Evolutionary conservation across 2,888 invertebrate genomes (phyloP), one percentile per base, ranked within the genome.

Genomic region (Formica aserva): DNA sequence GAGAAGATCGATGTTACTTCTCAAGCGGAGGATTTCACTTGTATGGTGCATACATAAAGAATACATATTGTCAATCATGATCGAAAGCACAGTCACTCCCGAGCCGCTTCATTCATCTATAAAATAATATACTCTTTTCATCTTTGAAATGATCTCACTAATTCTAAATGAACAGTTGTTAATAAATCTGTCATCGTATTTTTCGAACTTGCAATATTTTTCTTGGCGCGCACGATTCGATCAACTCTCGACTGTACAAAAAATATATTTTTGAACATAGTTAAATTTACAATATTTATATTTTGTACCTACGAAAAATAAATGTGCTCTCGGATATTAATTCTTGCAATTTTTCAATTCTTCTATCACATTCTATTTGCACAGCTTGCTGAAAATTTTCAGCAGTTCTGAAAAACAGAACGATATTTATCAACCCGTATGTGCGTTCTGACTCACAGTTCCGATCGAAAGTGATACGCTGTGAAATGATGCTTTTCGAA

Each of bases 1-100:
- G 13, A 45, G 41, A 78, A 78, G 71, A 78, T 71, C 78, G 71
- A 78, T 78, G 78, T 78, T 78, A 71, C 29, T 69, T 69, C 69
- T 69, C 32, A 67, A 55, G 67, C 57, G 57, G 60, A 67, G 69
- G 69, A 55, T 77, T 69, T 77, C 71, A 78, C 45, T 78, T 71
- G 66, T 76, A 77, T 32, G 5, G 13, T 29, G 71, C 18, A 66
- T 41, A 26, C 18, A 45, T 57, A 57, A 13, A 57, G 6, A 60
- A 71, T 71, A 60, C 41, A 71, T 78, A 45, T 71, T 78, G 57
- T 71, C 65, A 60, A 22, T 52, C 65, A 65, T 35, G 75, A 18
- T 11, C 22, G 29, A 62, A 29, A 41, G 29, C 15, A 32, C 62
- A 15, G 18, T 41, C 65, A 32, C 15, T 22, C 65, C 15, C 65